phyloP scores from a whole-genome alignment of 2,797 vertebrate species.

The Myoxocephalus aenaeus region DNA sequence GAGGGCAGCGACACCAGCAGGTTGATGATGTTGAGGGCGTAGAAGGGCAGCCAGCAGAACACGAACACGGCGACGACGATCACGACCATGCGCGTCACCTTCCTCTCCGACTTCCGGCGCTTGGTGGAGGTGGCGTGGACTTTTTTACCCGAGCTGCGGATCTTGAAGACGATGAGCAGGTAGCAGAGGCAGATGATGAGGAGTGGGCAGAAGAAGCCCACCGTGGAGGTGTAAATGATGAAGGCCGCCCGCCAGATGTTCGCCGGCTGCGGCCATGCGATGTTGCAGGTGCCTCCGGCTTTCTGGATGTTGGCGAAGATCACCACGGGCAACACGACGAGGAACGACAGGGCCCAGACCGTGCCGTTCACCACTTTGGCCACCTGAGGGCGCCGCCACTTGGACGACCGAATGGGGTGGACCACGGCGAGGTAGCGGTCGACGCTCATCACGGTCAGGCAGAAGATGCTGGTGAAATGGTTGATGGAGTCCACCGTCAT shows the following conservation, averaged over 20 bases:
- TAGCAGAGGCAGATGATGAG: constrained; percentile 98
- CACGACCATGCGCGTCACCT: constrained; percentile 96
- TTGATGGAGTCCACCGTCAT: constrained; percentile 96
- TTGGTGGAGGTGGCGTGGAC: constrained; percentile 91
- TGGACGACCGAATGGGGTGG: constrained; percentile 93
- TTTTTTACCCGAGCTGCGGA: constrained; percentile 92
- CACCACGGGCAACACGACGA: constrained; percentile 93
- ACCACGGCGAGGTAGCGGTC: constrained; percentile 96
- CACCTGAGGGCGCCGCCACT: constrained; percentile 92
- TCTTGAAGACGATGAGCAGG: constrained; percentile 94
- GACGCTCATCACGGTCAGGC: constrained; percentile 96
- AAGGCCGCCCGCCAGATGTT: constrained; percentile 91
- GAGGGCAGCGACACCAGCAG: constrained; percentile 88
- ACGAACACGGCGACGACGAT: constrained; percentile 95
- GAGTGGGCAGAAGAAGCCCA: constrained; percentile 95
- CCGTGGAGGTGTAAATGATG: constrained; percentile 93
- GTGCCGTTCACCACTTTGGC: constrained; percentile 92
- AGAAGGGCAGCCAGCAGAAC: constrained; percentile 98
- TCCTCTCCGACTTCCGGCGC: constrained; percentile 91
- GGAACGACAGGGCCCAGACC: constrained; percentile 92
- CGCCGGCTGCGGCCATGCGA: constrained; percentile 93
- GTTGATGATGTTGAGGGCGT: constrained; percentile 95
- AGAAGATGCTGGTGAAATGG: constrained; percentile 98
- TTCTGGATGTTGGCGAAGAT: constrained; percentile 92
- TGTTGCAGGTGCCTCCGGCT: constrained; percentile 91